Conservation (phyloP, 2,888 invertebrate genomes). For the Yponomeuta evonymella region DNA sequence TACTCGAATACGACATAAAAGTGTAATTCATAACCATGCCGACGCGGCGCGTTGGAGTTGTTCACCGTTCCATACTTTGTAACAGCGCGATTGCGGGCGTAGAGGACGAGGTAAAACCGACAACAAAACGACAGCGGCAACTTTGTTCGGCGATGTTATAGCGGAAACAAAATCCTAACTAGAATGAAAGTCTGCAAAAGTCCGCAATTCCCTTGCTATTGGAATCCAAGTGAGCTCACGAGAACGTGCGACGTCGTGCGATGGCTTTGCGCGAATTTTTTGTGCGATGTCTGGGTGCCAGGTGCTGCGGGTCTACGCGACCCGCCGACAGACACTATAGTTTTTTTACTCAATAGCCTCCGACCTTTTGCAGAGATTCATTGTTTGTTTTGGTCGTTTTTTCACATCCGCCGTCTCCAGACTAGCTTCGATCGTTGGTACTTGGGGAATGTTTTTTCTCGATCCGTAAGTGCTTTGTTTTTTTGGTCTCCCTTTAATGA, state of each 20-base stretch:
- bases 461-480: constrained; percentile 10
- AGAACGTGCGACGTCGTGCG: constrained; percentile 19
- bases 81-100: constrained; percentile 1
- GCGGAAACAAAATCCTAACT: constrained; percentile 16
- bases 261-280: constrained; percentile 43
- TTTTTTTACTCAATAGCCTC: constrained; percentile 48
- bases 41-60: not conserved
- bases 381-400: constrained; percentile 53
- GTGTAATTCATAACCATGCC: not conserved
- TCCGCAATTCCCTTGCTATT: constrained; percentile 42
- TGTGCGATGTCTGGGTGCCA: constrained; percentile 63
- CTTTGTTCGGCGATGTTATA: constrained; percentile 16
- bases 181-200: constrained; percentile 22
- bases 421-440: constrained; percentile 20
- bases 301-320: constrained; percentile 46
- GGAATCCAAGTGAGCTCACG: constrained; percentile 28
- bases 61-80: constrained; percentile 16
- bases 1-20: constrained; percentile 3
- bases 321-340: constrained; percentile 35
- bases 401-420: constrained; percentile 36
- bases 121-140: constrained; percentile 15
- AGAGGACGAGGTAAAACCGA: constrained; percentile 7
- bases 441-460: constrained; percentile 23
- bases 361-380: constrained; percentile 42
- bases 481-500: constrained; percentile 13